phyloP scores from a whole-genome alignment of 2,888 invertebrate genomes.

The Aphrophora alni region DNA sequence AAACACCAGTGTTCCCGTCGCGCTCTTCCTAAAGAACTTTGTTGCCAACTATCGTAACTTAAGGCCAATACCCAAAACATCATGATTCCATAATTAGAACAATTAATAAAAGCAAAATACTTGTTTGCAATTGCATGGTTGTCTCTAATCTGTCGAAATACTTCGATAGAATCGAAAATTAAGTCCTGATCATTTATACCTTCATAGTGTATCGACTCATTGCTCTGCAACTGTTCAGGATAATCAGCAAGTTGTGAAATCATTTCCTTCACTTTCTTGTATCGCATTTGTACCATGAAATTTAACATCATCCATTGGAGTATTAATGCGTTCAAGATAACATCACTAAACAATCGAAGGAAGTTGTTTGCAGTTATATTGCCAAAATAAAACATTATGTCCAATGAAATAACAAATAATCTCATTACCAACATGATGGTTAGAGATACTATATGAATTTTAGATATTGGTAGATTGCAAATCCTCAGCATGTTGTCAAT shows the following conservation, averaged over 20 bases:
- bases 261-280: not conserved
- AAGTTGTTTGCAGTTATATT: too few relatives aligned
- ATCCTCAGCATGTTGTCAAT: not conserved
- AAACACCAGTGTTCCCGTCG: too few relatives aligned
- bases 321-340: not conserved
- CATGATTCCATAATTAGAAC: not conserved
- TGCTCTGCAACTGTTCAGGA: too few relatives aligned
- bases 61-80: too few relatives aligned
- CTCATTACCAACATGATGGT: not conserved
- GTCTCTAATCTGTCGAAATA: not conserved
- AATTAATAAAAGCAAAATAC: not conserved
- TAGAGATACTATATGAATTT: not conserved
- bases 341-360: too few relatives aligned
- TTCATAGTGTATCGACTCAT: too few relatives aligned
- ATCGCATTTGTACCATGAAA: not conserved
- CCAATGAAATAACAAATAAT: too few relatives aligned
- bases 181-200: not conserved
- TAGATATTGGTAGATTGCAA: not conserved
- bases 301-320: not conserved
- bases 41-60: too few relatives aligned
- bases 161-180: not conserved
- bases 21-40: too few relatives aligned
- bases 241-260: too few relatives aligned
- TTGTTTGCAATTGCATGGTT: not conserved
- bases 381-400: not conserved